Evolutionary conservation across 1,140 invertebrate species (phyloP), one percentile per base, ranked within the genome.

Genomic region (Drosophila hydei): DNA sequence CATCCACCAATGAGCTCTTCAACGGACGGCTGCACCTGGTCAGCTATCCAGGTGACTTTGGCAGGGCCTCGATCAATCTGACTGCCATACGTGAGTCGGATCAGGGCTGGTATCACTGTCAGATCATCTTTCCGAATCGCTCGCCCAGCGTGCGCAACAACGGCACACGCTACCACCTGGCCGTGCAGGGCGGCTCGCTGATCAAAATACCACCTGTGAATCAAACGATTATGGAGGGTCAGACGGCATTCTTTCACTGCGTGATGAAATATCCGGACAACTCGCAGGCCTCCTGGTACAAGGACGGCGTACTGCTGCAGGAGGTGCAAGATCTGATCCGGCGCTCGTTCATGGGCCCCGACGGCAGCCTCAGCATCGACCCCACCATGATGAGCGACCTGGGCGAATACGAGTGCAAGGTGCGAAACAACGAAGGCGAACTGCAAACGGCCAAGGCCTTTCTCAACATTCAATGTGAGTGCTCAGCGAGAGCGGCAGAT

Each of bases 391-490:
- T 97, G 92, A 94, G 95, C 27, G 98, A 99, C 91, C 94, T 95
- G 65, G 98, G 98, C 25, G 95, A 96, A 92, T 99, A 98, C 92
- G 95, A 95, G 58, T 99, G 98, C 91, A 94, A 96, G 78, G 97
- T 98, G 58, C 95, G 94, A 45, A 97, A 96, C 79, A 94, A 94
- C 8, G 94, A 95, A 42, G 97, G 96, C 9, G 95, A 96, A 75
- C 94, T 95, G 62, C 97, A 98, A 92, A 95, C 94, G 76, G 97
- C 97, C 27, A 94, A 94, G 56, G 98, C 97, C 48, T 98, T 95
- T 92, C 94, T 99, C 50, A 97, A 98, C 92, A 97, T 99, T 72
- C 97, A 98, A 93, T 99, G 98, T 99, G 92, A 95, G 95, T 93
- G 7, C 4, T 21, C 14, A n/a, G n/a, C 65, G 42, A 30, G 6